phyloP scores from a whole-genome alignment of 2,888 invertebrate genomes.

The Leucophenga maculata region DNA sequence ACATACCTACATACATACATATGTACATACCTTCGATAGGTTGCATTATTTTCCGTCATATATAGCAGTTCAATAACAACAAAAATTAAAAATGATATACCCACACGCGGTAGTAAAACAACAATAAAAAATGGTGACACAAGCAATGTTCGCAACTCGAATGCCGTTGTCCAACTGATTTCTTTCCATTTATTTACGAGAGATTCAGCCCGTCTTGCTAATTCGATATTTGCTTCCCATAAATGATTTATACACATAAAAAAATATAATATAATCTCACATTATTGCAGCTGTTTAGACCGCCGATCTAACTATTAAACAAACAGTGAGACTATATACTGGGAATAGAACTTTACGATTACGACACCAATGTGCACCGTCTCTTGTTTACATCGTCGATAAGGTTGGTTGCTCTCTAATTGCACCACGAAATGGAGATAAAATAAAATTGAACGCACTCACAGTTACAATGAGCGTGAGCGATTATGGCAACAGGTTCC shows the following conservation, averaged over 20 bases:
- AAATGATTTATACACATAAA: conserved; percentile 12
- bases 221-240: not conserved
- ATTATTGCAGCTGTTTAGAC: conserved; percentile 8
- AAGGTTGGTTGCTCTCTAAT: conserved; percentile 4
- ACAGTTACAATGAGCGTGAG: too few species aligned
- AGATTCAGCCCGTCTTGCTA: not conserved
- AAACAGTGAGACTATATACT: too few species aligned
- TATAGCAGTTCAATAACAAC: not conserved
- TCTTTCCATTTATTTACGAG: not conserved
- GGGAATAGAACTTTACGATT: not conserved
- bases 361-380: not conserved
- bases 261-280: not conserved
- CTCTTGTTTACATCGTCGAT: not conserved
- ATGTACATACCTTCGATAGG: conserved; percentile 14
- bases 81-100: not conserved
- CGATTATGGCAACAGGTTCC: too few species aligned
- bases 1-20: too few species aligned
- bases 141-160: not conserved
- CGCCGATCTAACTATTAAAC: not conserved
- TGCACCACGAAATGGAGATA: not conserved
- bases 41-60: not conserved
- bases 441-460: too few species aligned
- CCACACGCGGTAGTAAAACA: too few species aligned
- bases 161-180: conserved; percentile 2
- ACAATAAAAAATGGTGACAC: not conserved